phyloP scores from a whole-genome alignment of 2,113 vertebrate genomes.

The Brienomyrus brachyistius region DNA sequence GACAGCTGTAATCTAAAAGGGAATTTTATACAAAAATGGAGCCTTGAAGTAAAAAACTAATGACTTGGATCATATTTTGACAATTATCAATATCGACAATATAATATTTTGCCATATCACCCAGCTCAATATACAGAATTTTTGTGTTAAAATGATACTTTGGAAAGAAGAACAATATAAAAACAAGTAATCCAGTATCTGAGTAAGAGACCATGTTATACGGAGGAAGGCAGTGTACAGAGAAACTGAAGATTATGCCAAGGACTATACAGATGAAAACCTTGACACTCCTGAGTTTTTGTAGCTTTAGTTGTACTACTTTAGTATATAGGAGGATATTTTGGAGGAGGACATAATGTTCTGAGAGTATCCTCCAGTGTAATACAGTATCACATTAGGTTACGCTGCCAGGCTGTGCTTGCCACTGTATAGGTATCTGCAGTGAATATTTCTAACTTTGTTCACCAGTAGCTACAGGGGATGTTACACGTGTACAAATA shows the following conservation, averaged over 20 bases:
- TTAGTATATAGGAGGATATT: background rate
- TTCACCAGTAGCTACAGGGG: background rate
- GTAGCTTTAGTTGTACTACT: background rate
- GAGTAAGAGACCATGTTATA: background rate
- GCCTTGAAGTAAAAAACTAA: background rate
- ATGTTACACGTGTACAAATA: background rate
- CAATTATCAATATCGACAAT: no score
- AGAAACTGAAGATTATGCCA: background rate
- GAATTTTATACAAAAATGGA: background rate
- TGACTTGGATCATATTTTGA: no score
- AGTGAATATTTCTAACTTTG: background rate
- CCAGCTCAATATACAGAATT: no score
- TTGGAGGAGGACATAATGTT: background rate
- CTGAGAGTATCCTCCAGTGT: background rate
- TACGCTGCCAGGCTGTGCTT: background rate
- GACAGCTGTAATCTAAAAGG: background rate
- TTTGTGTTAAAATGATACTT: background rate
- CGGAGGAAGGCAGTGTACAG: background rate
- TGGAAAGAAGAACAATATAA: background rate
- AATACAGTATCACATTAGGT: background rate
- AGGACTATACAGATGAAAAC: background rate
- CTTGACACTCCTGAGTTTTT: background rate
- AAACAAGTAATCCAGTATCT: background rate
- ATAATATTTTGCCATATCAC: no score
- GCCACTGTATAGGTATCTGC: background rate